Conservation (phyloP, 2,888 invertebrate species). For the Hedya salicella region DNA sequence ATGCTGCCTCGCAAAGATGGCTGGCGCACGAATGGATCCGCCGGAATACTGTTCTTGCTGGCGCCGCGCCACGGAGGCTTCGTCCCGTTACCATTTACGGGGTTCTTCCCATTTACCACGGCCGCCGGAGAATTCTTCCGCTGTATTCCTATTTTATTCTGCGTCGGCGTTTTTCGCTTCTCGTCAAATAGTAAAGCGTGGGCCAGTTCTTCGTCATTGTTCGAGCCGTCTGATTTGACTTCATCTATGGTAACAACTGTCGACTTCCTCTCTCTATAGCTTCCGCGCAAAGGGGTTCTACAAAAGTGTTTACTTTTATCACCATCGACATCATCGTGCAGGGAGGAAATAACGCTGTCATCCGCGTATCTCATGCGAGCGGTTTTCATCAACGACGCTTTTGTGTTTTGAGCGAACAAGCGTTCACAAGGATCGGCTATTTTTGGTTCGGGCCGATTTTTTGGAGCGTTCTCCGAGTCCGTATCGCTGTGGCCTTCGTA, state of each 20-base stretch:
- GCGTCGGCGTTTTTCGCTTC: conserved; percentile 66
- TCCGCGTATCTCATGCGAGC: conserved; percentile 85
- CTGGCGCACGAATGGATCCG: conserved; percentile 70
- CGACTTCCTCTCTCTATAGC: conserved; percentile 77
- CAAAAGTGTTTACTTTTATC: conserved; percentile 72
- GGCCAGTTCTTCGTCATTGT: conserved; percentile 71
- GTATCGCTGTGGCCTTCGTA: conserved; percentile 88
- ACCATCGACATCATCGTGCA: conserved; percentile 77
- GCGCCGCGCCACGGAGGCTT: conserved; percentile 81
- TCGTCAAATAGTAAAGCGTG: conserved; percentile 72
- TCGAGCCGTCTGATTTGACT: conserved; percentile 75
- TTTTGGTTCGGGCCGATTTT: conserved; percentile 67
- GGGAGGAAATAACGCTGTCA: conserved; percentile 68
- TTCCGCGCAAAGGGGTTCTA: conserved; percentile 71
- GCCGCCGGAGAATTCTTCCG: conserved; percentile 67
- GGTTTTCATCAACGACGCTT: conserved; percentile 86
- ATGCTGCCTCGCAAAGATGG: conserved; percentile 77
- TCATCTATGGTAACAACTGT: conserved; percentile 81
- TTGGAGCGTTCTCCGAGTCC: conserved; percentile 85
- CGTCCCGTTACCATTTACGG: conserved; percentile 57
- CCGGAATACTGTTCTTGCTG: conserved; percentile 65
- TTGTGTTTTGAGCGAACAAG: conserved; percentile 84
- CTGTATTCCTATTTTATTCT: conserved; percentile 62
- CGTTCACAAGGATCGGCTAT: conserved; percentile 77
- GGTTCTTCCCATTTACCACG: conserved; percentile 63